Conservation (phyloP, 1,140 invertebrate species). For the Propsilocerus akamusi region DNA sequence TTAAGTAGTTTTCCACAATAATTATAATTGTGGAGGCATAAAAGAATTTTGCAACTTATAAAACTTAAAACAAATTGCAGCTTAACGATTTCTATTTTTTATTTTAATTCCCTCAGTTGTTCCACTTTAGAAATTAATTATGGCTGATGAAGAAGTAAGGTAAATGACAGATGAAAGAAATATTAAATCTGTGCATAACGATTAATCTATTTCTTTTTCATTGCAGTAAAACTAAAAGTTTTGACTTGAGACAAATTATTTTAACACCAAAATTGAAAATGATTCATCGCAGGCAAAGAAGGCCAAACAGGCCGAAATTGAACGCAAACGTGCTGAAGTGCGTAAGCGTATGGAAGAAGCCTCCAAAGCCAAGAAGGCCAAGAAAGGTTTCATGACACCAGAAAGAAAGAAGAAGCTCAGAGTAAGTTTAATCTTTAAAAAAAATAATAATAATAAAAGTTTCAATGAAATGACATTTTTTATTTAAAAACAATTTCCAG, state of each 20-base stretch:
- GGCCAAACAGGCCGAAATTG: slow-evolving; percentile 84
- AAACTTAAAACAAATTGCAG: too few relatives aligned
- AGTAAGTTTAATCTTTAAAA: slow-evolving; percentile 35
- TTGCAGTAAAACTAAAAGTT: background rate
- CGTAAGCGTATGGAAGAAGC: slow-evolving; percentile 89
- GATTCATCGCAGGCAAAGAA: slow-evolving; percentile 54
- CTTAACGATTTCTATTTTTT: too few relatives aligned
- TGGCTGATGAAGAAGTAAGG: slow-evolving; percentile 81
- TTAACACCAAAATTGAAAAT: background rate
- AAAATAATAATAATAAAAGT: background rate
- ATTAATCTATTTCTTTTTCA: background rate
- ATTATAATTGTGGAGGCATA: background rate
- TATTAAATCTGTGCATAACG: background rate
- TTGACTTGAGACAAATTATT: background rate
- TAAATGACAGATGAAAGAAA: slow-evolving; percentile 30
- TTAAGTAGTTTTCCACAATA: background rate
- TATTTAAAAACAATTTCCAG: slow-evolving; percentile 25
- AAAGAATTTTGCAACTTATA: background rate
- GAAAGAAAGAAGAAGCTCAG: slow-evolving; percentile 97
- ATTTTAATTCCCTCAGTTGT: background rate
- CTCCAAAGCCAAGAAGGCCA: slow-evolving; percentile 86
- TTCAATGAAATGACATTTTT: background rate
- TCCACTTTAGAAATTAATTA: slow-evolving; percentile 27
- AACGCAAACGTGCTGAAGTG: slow-evolving; percentile 87
- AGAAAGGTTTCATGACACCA: slow-evolving; percentile 97